These are phyloP conservation scores for Rhabdomys dilectus DNA, from an alignment of 2,113 vertebrate species.

Conservation along the genomic window DNA sequence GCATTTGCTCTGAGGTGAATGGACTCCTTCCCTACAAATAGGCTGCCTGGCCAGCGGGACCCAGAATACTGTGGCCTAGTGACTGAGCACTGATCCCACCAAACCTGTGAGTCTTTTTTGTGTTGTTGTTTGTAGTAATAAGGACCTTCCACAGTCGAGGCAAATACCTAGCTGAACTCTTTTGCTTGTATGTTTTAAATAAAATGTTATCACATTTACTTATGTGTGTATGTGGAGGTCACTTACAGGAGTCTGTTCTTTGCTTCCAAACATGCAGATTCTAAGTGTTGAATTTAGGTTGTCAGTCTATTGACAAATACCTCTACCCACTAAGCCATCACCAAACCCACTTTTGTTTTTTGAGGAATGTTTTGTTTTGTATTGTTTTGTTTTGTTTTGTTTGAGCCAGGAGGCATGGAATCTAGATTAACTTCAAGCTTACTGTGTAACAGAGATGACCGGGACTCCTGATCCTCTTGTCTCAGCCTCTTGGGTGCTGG, in stretches of 20 bases:
- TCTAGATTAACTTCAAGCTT: not conserved
- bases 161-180: not conserved
- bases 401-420: not conserved
- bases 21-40: too few species aligned
- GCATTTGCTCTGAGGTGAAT: not conserved
- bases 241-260: not conserved
- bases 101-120: not conserved
- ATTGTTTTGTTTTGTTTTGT: not conserved
- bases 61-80: not conserved
- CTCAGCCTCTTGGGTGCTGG: not conserved
- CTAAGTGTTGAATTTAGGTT: too few species aligned
- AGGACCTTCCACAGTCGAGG: not conserved
- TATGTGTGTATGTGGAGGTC: not conserved
- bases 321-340: not conserved
- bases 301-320: not conserved
- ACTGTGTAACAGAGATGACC: not conserved
- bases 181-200: not conserved
- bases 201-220: not conserved
- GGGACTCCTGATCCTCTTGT: not conserved
- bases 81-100: not conserved
- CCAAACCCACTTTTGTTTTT: not conserved
- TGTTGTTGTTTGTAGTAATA: not conserved
- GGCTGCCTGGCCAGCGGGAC: not conserved
- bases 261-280: not conserved
- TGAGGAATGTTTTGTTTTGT: not conserved